These are phyloP conservation scores for Agonopterix arenella DNA, from an alignment of 2,888 invertebrate genomes.

Conservation along the genomic window DNA sequence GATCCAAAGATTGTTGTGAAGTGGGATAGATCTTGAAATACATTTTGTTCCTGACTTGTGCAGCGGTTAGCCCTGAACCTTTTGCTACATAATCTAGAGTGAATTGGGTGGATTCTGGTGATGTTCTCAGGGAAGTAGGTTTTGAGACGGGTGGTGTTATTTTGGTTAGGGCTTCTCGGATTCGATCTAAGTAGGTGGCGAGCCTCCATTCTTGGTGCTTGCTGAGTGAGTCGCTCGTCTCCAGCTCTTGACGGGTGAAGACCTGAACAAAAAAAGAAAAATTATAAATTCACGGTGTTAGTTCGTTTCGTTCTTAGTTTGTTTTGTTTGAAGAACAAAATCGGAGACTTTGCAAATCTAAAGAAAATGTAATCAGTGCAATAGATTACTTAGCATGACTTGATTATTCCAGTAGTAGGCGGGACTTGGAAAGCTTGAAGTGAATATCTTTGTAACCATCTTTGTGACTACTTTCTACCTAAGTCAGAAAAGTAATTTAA, in stretches of 20 bases:
- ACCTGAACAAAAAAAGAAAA: slow-evolving; percentile 63
- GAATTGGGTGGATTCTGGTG: slow-evolving; percentile 51
- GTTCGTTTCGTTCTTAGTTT: too few species aligned
- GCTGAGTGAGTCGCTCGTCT: slow-evolving; percentile 61
- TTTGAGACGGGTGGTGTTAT: slow-evolving; percentile 58
- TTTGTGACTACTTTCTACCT: too few species aligned
- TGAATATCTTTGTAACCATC: too few species aligned
- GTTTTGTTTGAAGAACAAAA: too few species aligned
- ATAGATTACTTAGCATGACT: too few species aligned
- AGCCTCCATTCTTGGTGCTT: slow-evolving; percentile 75
- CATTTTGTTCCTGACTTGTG: slow-evolving; percentile 73
- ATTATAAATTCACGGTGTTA: background rate
- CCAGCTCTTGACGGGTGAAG: slow-evolving; percentile 75
- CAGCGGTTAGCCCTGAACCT: slow-evolving; percentile 78
- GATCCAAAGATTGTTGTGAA: slow-evolving; percentile 63
- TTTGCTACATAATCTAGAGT: slow-evolving; percentile 75
- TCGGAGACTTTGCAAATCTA: too few species aligned
- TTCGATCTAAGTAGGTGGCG: slow-evolving; percentile 66
- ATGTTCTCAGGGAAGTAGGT: slow-evolving; percentile 46
- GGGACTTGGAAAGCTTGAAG: too few species aligned
- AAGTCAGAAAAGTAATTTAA: too few species aligned
- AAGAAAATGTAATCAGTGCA: too few species aligned
- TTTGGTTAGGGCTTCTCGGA: slow-evolving; percentile 63
- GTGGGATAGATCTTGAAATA: slow-evolving; percentile 78
- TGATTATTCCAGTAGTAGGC: too few species aligned